phyloP scores from a whole-genome alignment of 1,140 invertebrate species.

The Whitmania pigra region DNA sequence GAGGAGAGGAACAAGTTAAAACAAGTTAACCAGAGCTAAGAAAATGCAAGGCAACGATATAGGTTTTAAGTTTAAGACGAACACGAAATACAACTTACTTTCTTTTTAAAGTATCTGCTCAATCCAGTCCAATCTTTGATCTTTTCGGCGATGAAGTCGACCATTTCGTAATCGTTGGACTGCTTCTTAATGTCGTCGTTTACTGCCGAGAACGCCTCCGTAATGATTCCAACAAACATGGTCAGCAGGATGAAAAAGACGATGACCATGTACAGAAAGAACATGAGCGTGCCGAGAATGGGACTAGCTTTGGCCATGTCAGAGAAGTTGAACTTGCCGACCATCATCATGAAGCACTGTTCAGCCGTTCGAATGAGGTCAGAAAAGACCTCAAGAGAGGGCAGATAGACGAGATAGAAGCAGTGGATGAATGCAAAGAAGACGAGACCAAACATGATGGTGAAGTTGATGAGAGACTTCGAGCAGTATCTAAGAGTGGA shows the following conservation, averaged over 20 bases:
- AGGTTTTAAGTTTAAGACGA: conserved; percentile 2
- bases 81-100: not conserved
- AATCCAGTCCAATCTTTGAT: conserved; percentile 28
- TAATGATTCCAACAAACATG: conserved; percentile 50
- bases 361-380: conserved; percentile 45
- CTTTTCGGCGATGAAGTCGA: conserved; percentile 47
- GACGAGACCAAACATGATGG: conserved; percentile 40
- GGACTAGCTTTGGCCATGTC: conserved; percentile 41
- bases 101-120: conserved; percentile 5
- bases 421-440: conserved; percentile 42
- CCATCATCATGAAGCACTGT: conserved; percentile 47
- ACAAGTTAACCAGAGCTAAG: not conserved
- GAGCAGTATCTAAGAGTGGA: conserved; percentile 36
- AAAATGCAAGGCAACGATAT: conserved; percentile 20
- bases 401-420: conserved; percentile 46
- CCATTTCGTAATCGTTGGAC: conserved; percentile 53
- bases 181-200: conserved; percentile 49
- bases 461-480: conserved; percentile 38
- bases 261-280: conserved; percentile 47
- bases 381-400: conserved; percentile 42
- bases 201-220: conserved; percentile 44
- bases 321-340: conserved; percentile 48
- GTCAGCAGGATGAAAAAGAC: conserved; percentile 49
- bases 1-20: not conserved
- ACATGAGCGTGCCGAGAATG: conserved; percentile 44